Evolutionary conservation across 1,140 invertebrate species (phyloP).

Genomic region (Drosophila ogumai): DNA sequence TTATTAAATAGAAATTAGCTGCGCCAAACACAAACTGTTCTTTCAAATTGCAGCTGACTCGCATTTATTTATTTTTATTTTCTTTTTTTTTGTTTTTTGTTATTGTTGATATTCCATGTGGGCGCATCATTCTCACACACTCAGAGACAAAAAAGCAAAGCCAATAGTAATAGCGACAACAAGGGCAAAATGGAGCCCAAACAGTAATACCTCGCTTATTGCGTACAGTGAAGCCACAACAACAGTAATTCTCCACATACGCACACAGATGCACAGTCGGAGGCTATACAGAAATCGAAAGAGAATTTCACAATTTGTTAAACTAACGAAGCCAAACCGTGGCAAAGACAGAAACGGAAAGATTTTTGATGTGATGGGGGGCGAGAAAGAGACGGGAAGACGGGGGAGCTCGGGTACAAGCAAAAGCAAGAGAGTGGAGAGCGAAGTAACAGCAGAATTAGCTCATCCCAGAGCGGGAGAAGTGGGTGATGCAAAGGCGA

Average conservation of each 20-base stretch:
- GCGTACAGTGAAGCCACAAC: constrained; percentile 26
- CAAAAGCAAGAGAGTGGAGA: constrained; percentile 30
- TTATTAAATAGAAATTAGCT: not conserved
- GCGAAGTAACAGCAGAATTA: constrained; percentile 47
- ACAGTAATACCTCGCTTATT: constrained; percentile 43
- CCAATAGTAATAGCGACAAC: constrained; percentile 19
- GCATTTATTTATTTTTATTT: not conserved
- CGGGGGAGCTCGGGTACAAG: constrained; percentile 7
- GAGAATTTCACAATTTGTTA: constrained; percentile 57
- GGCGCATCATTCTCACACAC: constrained; percentile 19
- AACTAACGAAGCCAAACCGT: constrained; percentile 54
- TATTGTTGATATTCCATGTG: constrained; percentile 46
- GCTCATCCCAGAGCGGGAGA: constrained; percentile 38
- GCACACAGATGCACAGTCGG: constrained; percentile 8
- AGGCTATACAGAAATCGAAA: constrained; percentile 34
- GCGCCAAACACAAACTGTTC: constrained; percentile 4
- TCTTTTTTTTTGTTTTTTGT: constrained; percentile 11
- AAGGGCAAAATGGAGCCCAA: constrained; percentile 14
- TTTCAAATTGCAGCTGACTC: constrained; percentile 37
- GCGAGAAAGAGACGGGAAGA: constrained; percentile 2
- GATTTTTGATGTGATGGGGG: constrained; percentile 25
- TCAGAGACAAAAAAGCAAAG: constrained; percentile 22
- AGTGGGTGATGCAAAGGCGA: constrained; percentile 14
- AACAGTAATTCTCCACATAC: constrained; percentile 21
- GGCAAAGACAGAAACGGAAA: constrained; percentile 44